Conservation (phyloP, 2,113 vertebrate genomes). For the Plestiodon gilberti region DNA sequence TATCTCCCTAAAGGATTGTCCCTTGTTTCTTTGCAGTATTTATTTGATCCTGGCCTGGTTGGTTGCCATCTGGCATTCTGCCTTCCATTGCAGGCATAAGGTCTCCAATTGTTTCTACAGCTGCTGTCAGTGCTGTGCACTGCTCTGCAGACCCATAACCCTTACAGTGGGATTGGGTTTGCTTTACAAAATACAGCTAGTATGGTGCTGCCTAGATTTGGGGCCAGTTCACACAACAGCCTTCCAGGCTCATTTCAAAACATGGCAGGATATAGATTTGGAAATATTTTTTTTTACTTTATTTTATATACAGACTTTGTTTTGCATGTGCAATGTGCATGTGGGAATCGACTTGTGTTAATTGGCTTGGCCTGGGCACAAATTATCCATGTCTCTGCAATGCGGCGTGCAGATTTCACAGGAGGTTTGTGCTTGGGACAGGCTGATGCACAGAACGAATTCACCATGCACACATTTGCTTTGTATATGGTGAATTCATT, state of each 20-base stretch:
- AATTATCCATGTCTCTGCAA: background rate
- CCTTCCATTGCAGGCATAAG: slow-evolving; percentile 58
- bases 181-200: background rate
- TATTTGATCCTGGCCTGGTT: slow-evolving; percentile 53
- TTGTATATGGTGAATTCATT: background rate
- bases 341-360: background rate
- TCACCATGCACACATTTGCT: background rate
- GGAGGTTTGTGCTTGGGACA: background rate
- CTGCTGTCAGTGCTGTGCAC: slow-evolving; percentile 24
- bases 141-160: background rate
- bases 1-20: slow-evolving; percentile 37
- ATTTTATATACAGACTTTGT: background rate
- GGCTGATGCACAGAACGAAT: background rate
- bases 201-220: background rate
- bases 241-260: background rate
- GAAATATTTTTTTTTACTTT: background rate
- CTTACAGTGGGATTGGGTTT: background rate
- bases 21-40: slow-evolving; percentile 13
- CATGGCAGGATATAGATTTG: background rate
- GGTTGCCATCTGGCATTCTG: slow-evolving; percentile 59
- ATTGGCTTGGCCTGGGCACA: background rate
- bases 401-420: background rate
- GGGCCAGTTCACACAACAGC: background rate
- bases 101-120: slow-evolving; percentile 54
- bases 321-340: background rate